These are phyloP conservation scores for Rhagonycha fulva DNA, from an alignment of 2,888 invertebrate species.

Conservation along the genomic window DNA sequence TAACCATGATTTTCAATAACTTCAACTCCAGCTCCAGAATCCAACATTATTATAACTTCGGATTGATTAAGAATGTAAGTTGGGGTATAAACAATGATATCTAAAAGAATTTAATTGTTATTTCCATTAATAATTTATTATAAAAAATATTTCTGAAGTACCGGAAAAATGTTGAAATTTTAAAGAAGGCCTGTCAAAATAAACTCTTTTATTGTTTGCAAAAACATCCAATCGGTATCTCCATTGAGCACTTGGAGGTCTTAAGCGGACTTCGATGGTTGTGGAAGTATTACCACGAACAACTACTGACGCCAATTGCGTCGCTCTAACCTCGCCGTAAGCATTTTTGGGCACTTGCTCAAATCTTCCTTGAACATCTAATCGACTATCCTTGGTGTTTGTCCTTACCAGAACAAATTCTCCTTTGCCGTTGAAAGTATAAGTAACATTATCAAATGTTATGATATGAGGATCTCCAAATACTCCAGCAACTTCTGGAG, in stretches of 20 bases:
- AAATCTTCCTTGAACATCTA: constrained; percentile 88
- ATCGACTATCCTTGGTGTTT: constrained; percentile 70
- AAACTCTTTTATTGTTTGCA: constrained; percentile 81
- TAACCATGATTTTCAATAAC: constrained; percentile 87
- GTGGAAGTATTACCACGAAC: constrained; percentile 86
- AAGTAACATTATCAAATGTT: constrained; percentile 88
- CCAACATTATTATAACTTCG: constrained; percentile 92
- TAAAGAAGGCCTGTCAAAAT: constrained; percentile 85
- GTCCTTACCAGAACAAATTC: constrained; percentile 86
- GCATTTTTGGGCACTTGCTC: constrained; percentile 77
- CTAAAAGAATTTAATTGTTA: constrained; percentile 51
- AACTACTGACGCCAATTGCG: constrained; percentile 79
- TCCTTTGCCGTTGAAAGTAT: constrained; percentile 94
- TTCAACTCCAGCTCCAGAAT: constrained; percentile 91
- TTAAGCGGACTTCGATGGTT: constrained; percentile 82
- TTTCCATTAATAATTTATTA: background rate
- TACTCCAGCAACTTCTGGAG: constrained; percentile 83
- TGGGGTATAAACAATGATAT: constrained; percentile 89
- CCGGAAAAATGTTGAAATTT: constrained; percentile 92
- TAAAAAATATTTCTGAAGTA: constrained; percentile 41
- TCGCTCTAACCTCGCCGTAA: constrained; percentile 77
- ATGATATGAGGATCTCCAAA: constrained; percentile 94
- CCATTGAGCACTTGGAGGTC: constrained; percentile 87
- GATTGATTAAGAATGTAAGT: constrained; percentile 90
- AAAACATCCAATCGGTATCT: constrained; percentile 89